Evolutionary conservation across 2,888 invertebrate species (phyloP), one percentile per base, ranked within the genome.

Genomic region (Unio delphinus): DNA sequence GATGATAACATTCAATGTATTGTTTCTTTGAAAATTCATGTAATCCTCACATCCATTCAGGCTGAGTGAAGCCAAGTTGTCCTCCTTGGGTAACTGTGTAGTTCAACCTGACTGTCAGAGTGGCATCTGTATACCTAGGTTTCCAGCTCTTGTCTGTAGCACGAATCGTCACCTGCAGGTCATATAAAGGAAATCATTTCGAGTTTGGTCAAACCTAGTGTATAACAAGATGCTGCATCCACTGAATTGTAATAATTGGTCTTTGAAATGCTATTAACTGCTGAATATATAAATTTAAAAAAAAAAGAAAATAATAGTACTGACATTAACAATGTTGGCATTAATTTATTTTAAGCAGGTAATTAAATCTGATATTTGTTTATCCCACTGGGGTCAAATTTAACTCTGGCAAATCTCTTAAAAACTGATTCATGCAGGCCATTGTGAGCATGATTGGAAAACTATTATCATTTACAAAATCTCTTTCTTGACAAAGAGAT

Each of bases 1-100:
- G 1, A 3, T 45, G 45, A 45, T n/a, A 59, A 2, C 59, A 59
- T 17, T 59, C 62, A 11, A 62, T 28, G 0, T 26, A 26, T 62
- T 30, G 28, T 30, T 62, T 62, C 8, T 62, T 28, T 62, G 20
- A 61, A 57, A 67, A 67, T 54, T 23, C 23, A 3, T 30, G 45
- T 18, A 18, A 26, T 18, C 80, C 87, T 85, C 83, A 89, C 64
- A 94, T 94, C 88, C 96, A 97, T 0, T 94, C 92, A 64, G 95
- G 95, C 86, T 97, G 96, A 8, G 95, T 95, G 87, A 97, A 97
- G 1, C 96, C 95, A 54, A 97, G 91, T 1, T 95, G 93, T 34
- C 86, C 84, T 1, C 74, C 94, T 18, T 96, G 95, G 85, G 94
- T 95, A 5, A 96, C 93, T 26, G 95, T 93, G 62, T 74, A 76